Conservation (phyloP, 2,797 vertebrate species). For the Sebastes aleutianus region DNA sequence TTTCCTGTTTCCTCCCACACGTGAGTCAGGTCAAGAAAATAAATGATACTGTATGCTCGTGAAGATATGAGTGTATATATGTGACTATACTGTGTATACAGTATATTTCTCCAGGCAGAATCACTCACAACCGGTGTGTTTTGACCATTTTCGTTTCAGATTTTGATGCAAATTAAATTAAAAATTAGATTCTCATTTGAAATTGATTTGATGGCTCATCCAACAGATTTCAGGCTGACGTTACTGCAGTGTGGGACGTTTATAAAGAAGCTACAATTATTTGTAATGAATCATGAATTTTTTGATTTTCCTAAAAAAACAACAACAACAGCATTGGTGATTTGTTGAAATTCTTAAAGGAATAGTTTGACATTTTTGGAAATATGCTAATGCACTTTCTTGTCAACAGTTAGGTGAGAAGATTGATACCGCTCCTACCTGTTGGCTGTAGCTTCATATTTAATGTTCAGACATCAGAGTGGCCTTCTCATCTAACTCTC, state of each 20-base stretch:
- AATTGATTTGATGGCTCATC: background rate
- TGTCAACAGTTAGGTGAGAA: background rate
- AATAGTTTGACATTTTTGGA: background rate
- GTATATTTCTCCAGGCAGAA: background rate
- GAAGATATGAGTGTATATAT: background rate
- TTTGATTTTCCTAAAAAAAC: background rate
- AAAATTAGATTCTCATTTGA: background rate
- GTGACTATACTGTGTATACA: background rate
- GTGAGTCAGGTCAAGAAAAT: background rate
- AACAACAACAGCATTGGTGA: background rate
- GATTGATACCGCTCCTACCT: background rate
- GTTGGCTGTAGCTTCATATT: too few relatives aligned
- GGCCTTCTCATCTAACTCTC: too few relatives aligned
- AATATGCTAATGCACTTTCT: background rate
- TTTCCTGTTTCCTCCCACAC: background rate
- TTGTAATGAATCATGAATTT: background rate
- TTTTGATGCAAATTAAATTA: background rate
- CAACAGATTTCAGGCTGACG: background rate
- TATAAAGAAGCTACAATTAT: background rate
- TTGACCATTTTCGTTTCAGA: background rate
- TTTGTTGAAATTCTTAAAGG: background rate
- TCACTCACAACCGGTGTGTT: background rate
- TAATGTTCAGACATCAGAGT: too few relatives aligned
- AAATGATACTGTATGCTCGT: background rate
- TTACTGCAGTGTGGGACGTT: background rate